These are phyloP conservation scores for Lycophotia porphyrea DNA, from an alignment of 2,888 invertebrate species.

Conservation along the genomic window DNA sequence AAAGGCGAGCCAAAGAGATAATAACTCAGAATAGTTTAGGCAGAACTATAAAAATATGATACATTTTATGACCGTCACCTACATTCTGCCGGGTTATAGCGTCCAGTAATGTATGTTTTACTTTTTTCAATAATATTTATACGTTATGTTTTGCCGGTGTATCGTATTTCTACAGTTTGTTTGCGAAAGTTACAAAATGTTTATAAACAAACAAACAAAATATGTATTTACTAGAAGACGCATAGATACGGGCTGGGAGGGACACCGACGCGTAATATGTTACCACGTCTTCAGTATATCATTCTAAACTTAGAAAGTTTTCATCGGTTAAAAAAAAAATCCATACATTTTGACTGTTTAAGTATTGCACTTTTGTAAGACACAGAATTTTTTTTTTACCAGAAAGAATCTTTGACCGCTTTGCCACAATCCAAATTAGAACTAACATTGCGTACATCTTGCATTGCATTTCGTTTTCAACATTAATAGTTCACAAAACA, in stretches of 20 bases:
- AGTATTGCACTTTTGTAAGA: too few relatives aligned
- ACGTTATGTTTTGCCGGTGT: not conserved
- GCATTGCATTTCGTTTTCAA: not conserved
- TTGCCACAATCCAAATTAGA: too few relatives aligned
- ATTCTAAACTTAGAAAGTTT: too few relatives aligned
- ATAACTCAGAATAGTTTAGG: slow-evolving; percentile 35
- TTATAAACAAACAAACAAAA: not conserved
- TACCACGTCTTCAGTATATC: too few relatives aligned
- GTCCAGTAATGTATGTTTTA: slow-evolving; percentile 6
- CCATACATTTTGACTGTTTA: too few relatives aligned
- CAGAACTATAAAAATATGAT: slow-evolving; percentile 46
- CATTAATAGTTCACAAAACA: not conserved
- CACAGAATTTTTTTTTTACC: too few relatives aligned
- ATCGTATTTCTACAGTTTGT: slow-evolving; percentile 1
- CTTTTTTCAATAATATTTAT: not conserved
- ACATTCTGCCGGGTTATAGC: slow-evolving; percentile 10
- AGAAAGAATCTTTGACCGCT: too few relatives aligned
- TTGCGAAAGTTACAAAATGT: slow-evolving; percentile 5
- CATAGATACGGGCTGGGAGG: too few relatives aligned
- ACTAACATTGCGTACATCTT: not conserved
- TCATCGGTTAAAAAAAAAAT: too few relatives aligned
- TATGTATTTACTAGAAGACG: not conserved
- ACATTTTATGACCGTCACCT: slow-evolving; percentile 31
- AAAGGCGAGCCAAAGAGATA: slow-evolving; percentile 26
- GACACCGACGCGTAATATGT: too few relatives aligned